Percentiles rank a stretch among this genome's conserved stretches.
These are phyloP conservation scores for Amblyteles armatorius DNA, from an alignment of 2,888 invertebrate genomes.

Conservation along the genomic window DNA sequence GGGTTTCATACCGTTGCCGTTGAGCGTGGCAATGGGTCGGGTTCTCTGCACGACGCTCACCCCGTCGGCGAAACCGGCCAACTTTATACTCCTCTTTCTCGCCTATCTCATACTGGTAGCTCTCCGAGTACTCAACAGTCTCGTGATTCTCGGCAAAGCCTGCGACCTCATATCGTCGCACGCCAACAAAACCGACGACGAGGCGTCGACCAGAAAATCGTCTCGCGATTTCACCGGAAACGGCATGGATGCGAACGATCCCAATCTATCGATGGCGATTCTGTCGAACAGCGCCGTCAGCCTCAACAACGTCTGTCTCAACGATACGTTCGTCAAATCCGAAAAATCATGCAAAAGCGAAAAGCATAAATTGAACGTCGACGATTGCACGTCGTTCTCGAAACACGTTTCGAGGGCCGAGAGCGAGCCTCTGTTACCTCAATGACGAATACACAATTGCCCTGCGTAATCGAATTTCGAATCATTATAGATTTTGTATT, in stretches of 20 bases:
- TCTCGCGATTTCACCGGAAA: conserved; percentile 64
- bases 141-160: conserved; percentile 96
- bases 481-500: conserved; percentile 63
- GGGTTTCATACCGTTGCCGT: conserved; percentile 99
- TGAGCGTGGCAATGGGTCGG: conserved; percentile 96
- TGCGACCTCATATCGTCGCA: conserved; percentile 92
- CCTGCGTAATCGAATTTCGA: conserved; percentile 40
- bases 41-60: conserved; percentile 92
- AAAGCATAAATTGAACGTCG: conserved; percentile 59
- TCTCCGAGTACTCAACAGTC: conserved; percentile 93
- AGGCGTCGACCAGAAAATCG: conserved; percentile 68
- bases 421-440: conserved; percentile 77
- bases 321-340: conserved; percentile 89
- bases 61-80: conserved; percentile 86
- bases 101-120: conserved; percentile 92
- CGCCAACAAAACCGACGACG: conserved; percentile 71
- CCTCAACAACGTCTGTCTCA: conserved; percentile 92
- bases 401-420: conserved; percentile 77
- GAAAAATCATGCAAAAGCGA: conserved; percentile 85
- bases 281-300: conserved; percentile 95
- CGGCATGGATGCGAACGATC: conserved; percentile 85
- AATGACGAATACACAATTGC: conserved; percentile 67
- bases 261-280: conserved; percentile 90
- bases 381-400: conserved; percentile 68
- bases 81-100: conserved; percentile 89